Base-by-base conservation (phyloP, 2,797 vertebrate genomes). In the Stomatorhinus walkeri region DNA sequence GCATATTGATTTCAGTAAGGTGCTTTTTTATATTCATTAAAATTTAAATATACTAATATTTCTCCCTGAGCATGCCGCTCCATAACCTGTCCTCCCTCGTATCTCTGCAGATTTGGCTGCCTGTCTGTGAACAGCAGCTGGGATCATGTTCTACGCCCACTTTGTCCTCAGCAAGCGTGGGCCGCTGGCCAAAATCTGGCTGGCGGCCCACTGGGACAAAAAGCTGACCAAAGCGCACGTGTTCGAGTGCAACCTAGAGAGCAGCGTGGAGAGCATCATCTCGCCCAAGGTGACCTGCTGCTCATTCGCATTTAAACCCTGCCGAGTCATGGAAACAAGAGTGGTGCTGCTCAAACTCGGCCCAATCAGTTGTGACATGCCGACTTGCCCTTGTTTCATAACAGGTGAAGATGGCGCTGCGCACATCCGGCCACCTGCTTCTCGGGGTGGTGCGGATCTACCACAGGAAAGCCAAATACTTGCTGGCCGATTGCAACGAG, bases 181-280 rank as follows among this genome's bases (percentile, higher is more conserved):
- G 97, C 98, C 98, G 91, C 96, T 99, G 92, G 98, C 98, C 97
- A 99, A 99, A 94, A 99, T 99, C 91, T 99, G 98, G 98, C 97
- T 99, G 90, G 98, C 98, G 93, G 98, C 98, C 96, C 98, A 99
- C 90, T 99, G 98, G 98, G 98, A 99, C 96, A 99, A 99, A 95
- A 99, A 99, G 93, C 94, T 99, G 92, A 99, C 98, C 94, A 99
- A 99, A 97, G 98, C 98, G 89, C 98, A 99, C 76, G 98, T 99
- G 16, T 99, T 99, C 90, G 98, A 99, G 94, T 99, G 98, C 96
- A 99, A 99, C 92, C 93, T 99, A 89, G 98, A 99, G 92, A 99
- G 98, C 96, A 99, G 98, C 0, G 98, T 99, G 95, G 98, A 99
- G 91, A 99, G 98, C 94, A 99, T 99, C 92, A 99, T 99, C 91